These are phyloP conservation scores for Parapsyche elsis DNA, from an alignment of 1,140 invertebrate genomes.

Conservation along the genomic window DNA sequence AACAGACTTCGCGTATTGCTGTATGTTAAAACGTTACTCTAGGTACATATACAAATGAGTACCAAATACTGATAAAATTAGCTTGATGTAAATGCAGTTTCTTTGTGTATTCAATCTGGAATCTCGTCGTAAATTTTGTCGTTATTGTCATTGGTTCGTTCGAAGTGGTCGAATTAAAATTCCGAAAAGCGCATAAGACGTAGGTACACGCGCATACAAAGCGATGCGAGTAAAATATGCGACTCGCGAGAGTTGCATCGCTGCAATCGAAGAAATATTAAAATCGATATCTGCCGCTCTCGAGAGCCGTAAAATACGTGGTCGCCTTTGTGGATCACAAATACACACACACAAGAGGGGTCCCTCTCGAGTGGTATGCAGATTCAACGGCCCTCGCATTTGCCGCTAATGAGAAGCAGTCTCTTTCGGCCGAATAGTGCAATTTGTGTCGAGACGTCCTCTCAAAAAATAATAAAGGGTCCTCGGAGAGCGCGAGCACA, in stretches of 20 bases:
- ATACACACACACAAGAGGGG: background rate
- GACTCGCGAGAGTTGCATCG: too few species aligned
- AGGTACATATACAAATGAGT: too few species aligned
- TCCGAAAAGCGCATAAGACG: background rate
- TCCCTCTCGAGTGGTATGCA: background rate
- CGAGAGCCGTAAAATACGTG: too few species aligned
- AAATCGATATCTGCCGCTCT: background rate
- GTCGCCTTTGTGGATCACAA: background rate
- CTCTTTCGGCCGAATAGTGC: background rate
- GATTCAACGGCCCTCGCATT: background rate
- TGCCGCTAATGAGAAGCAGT: slow-evolving; percentile 2
- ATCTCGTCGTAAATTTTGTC: too few species aligned
- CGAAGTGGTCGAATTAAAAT: slow-evolving; percentile 6
- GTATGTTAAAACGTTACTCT: too few species aligned
- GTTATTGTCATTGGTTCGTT: background rate
- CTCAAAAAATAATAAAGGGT: slow-evolving; percentile 28
- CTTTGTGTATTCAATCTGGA: too few species aligned
- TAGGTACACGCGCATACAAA: background rate
- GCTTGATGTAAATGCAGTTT: too few species aligned
- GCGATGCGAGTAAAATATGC: background rate
- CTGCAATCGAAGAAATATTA: background rate
- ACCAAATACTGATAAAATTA: too few species aligned
- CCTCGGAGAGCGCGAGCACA: slow-evolving; percentile 18
- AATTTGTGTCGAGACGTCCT: background rate
- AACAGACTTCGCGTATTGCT: too few species aligned